Evolutionary conservation across 2,888 invertebrate species (phyloP), one percentile per base, ranked within the genome.

Genomic region (Ypsolopha scabrella): DNA sequence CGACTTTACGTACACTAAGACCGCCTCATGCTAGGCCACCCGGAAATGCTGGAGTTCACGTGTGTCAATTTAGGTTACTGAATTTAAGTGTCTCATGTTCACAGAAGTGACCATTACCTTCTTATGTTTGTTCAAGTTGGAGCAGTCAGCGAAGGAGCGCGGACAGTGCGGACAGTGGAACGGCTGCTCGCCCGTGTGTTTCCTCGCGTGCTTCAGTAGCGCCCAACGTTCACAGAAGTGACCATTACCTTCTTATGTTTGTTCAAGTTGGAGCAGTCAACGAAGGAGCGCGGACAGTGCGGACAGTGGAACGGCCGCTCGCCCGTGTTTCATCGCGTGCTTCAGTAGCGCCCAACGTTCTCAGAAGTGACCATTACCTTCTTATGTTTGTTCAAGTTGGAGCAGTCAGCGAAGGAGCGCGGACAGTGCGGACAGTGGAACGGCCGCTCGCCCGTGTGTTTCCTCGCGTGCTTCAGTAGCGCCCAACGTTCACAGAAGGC

Each of bases 121-220:
- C 65, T 88, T 89, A 62, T 93, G 92, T 64, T 91, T 92, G 11
- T 88, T 89, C 53, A 93, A 87, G 78, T 94, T 94, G 37, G 93
- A 93, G 59, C 90, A 89, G 76, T 94, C 93, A 0, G 93, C 91
- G 76, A 95, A 94, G 41, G 90, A 88, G 60, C 92, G 90, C 35
- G 89, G 88, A 64, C 94, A 94, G 57, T 90, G 80, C 43, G 91
- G 88, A 65, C 94, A 94, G 54, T 62, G 60, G 65, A 63, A 93
- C 1, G 94, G 93, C 51, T 90, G 90, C 66, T 91, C 91, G 39
- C 90, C 90, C 1, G 90, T 89, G 67, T 92, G 92, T 6, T 88
- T 64, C 14, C 92, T 85, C 62, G 85, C 70, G 72, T 93, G 92
- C 67, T 91, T 90, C 55, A 88, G 88, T 41, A 91, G 78, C 49